A percentile compares a stretch with the other conserved stretches of the same genome.
Conservation (phyloP, 2,888 invertebrate species). For the Platycnemis pennipes region DNA sequence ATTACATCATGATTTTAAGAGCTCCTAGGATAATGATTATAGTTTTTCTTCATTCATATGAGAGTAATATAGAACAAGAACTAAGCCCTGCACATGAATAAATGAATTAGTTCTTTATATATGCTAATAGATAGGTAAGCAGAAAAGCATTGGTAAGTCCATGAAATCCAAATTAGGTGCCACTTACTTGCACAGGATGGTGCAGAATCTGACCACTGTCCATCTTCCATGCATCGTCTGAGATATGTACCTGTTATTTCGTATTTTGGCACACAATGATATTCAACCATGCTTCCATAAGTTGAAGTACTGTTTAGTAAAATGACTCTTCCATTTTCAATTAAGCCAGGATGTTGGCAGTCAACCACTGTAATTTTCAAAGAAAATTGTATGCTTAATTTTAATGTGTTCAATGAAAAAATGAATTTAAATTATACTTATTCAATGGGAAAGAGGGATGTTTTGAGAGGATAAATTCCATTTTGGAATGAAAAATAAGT, state of each 20-base stretch:
- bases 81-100: not conserved
- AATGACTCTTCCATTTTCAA: slow-evolving; percentile 93
- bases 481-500: not conserved
- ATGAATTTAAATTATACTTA: not conserved
- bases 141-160: slow-evolving; percentile 32
- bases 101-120: not conserved
- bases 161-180: slow-evolving; percentile 26
- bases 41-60: too few species aligned
- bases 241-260: slow-evolving; percentile 91
- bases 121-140: slow-evolving; percentile 32
- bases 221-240: slow-evolving; percentile 91
- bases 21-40: too few species aligned
- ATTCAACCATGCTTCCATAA: slow-evolving; percentile 92
- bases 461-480: not conserved
- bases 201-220: slow-evolving; percentile 92
- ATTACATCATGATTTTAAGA: not conserved
- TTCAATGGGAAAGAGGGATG: not conserved
- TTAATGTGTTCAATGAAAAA: not conserved
- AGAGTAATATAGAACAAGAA: slow-evolving; percentile 34
- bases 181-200: slow-evolving; percentile 88
- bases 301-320: slow-evolving; percentile 91
- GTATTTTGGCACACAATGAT: slow-evolving; percentile 93
- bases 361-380: slow-evolving; percentile 85
- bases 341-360: slow-evolving; percentile 88
- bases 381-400: not conserved